Evolutionary conservation across 2,113 vertebrate species (phyloP), one percentile per base, ranked within the genome.

Genomic region (Meriones unguiculatus): DNA sequence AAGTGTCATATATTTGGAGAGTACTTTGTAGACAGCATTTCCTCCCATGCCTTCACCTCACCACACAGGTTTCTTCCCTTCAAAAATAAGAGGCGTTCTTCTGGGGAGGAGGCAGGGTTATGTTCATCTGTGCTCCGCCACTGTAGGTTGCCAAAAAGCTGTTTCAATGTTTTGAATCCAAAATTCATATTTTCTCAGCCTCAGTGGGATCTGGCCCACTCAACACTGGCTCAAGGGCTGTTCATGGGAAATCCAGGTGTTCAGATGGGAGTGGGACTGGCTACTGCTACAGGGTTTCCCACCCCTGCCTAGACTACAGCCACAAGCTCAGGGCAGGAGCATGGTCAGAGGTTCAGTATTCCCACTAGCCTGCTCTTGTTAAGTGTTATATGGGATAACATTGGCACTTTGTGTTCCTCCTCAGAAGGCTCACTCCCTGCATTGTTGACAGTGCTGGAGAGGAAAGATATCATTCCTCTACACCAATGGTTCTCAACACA

Each of bases 151-250:
- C 90, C 82, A 95, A 88, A 95, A 62, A 59, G 25, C 65, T 91
- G 92, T 96, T 96, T 96, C 46, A 87, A 96, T 94, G 95, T 93
- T 97, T 90, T 78, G 72, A 97, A 89, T 85, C 93, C 67, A 90
- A 93, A 92, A 96, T 96, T 90, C 64, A 35, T 93, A 70, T 94
- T 97, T 97, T 95, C 81, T 95, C 93, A 95, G 90, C 76, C 46
- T 85, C 78, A 81, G 75, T 50, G 82, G 78, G 82, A 73, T 87
- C 59, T 76, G 87, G 80, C 69, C 80, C 57, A 80, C 76, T 92
- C 70, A 90, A 65, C 62, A 35, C 81, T 73, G 52, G 87, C 41
- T 88, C 1, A 6, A 65, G 32, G 41, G 24, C 25, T 90, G 10
- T 88, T 77, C 88, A 72, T 62, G n/a, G 72, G 81, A 95, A 95